Percentiles rank a stretch among this genome's conserved stretches.
Evolutionary conservation across 30 jellyfish, hydroid and myxozoan genomes (phyloP).

Genomic region (Aurelia sp.): DNA sequence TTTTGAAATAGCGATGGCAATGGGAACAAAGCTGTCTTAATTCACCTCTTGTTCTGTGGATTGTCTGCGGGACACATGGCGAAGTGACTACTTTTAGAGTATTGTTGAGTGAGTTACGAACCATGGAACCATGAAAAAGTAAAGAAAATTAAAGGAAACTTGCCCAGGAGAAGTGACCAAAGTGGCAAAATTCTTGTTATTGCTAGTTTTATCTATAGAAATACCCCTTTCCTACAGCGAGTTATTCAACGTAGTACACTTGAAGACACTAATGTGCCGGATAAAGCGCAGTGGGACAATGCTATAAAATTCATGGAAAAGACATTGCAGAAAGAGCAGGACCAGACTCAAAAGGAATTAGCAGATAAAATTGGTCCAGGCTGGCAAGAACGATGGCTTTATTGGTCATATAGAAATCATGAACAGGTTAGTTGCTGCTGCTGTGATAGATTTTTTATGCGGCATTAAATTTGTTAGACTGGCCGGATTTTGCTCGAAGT

Average conservation of each 20-base stretch:
- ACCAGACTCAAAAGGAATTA: conserved; percentile 47
- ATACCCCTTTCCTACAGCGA: conserved; percentile 29
- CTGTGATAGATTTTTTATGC: neutral
- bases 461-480: neutral
- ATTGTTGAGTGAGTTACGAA: no score
- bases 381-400: conserved; percentile 93
- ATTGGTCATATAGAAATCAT: conserved; percentile 80
- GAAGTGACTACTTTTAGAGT: no score
- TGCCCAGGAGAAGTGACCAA: no score
- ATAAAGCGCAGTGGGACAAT: conserved; percentile 93
- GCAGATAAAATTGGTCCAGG: conserved; percentile 87
- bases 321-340: conserved; percentile 66
- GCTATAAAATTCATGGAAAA: conserved; percentile 92
- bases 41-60: no score
- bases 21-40: no score
- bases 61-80: no score
- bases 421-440: conserved; percentile 74
- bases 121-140: no score
- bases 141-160: no score
- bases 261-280: conserved; percentile 95
- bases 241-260: conserved; percentile 93
- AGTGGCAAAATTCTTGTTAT: no score
- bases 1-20: no score
- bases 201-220: no score
- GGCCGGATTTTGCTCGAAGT: no score